A percentile compares a stretch with the other conserved stretches of the same genome.
phyloP scores from a whole-genome alignment of 1,140 invertebrate genomes.

The Zaprionus tsacasi region DNA sequence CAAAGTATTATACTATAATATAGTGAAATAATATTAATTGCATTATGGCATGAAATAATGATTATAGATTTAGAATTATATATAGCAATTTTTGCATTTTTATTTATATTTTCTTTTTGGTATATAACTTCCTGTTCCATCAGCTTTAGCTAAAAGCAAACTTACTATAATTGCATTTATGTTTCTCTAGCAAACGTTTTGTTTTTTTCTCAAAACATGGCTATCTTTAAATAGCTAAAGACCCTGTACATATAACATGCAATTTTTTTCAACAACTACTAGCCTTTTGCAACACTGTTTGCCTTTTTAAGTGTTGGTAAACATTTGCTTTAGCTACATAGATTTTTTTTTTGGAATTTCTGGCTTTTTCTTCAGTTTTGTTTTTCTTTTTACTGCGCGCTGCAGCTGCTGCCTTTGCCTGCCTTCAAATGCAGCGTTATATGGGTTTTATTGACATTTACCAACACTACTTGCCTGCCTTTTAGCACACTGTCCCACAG shows the following conservation, averaged over 20 bases:
- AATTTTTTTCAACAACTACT: too few relatives aligned
- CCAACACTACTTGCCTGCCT: not conserved
- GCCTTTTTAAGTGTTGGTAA: too few relatives aligned
- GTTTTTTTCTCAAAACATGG: too few relatives aligned
- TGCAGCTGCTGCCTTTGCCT: not conserved
- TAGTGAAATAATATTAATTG: slow-evolving; percentile 1
- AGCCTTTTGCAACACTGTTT: not conserved
- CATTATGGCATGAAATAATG: not conserved
- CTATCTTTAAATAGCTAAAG: too few relatives aligned
- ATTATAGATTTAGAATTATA: not conserved
- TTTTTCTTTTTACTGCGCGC: not conserved
- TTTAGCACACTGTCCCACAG: not conserved
- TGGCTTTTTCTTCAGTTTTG: too few relatives aligned
- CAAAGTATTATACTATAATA: not conserved
- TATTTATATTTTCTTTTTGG: too few relatives aligned
- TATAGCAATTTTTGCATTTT: too few relatives aligned
- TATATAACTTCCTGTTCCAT: too few relatives aligned
- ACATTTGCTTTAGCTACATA: not conserved
- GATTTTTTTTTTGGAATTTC: not conserved
- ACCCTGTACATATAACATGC: too few relatives aligned
- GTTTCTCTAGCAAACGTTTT: too few relatives aligned
- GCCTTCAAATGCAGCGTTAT: not conserved
- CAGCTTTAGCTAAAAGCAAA: too few relatives aligned
- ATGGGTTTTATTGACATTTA: not conserved
- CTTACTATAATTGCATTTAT: too few relatives aligned